Conservation (phyloP, 2,888 invertebrate genomes). For the Erynnis tages region DNA sequence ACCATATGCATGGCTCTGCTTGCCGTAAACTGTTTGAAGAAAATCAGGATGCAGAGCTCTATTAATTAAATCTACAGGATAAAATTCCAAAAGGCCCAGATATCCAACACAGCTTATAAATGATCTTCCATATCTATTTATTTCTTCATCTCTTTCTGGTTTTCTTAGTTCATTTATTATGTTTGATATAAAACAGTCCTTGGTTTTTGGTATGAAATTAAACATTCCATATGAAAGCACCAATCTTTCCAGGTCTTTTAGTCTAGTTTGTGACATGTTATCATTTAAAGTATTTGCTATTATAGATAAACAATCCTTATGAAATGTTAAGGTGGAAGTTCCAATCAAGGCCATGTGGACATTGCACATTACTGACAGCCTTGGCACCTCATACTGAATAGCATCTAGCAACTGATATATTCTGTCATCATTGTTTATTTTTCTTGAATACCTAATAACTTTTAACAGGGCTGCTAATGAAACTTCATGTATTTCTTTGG, state of each 20-base stretch:
- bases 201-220: conserved; percentile 77
- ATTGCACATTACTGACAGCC: conserved; percentile 83
- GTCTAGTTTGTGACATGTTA: conserved; percentile 71
- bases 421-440: conserved; percentile 60
- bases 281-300: conserved; percentile 77
- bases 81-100: conserved; percentile 78
- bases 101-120: conserved; percentile 83
- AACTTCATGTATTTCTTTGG: conserved; percentile 82
- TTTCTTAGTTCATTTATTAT: conserved; percentile 74
- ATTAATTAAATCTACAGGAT: conserved; percentile 82
- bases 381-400: conserved; percentile 77
- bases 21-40: conserved; percentile 79
- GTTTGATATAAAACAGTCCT: conserved; percentile 57
- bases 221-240: conserved; percentile 83
- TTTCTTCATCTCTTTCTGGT: conserved; percentile 78
- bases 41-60: conserved; percentile 81
- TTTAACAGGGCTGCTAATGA: conserved; percentile 85
- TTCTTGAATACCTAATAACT: conserved; percentile 82
- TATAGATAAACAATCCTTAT: conserved; percentile 54
- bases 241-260: conserved; percentile 90
- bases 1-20: conserved; percentile 64
- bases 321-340: conserved; percentile 67
- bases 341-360: conserved; percentile 85
- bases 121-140: conserved; percentile 80
- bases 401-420: conserved; percentile 77